A percentile compares a stretch with the other conserved stretches of the same genome.
Evolutionary conservation across 2,888 invertebrate genomes (phyloP).

Genomic region (Dermolepida albohirtum): DNA sequence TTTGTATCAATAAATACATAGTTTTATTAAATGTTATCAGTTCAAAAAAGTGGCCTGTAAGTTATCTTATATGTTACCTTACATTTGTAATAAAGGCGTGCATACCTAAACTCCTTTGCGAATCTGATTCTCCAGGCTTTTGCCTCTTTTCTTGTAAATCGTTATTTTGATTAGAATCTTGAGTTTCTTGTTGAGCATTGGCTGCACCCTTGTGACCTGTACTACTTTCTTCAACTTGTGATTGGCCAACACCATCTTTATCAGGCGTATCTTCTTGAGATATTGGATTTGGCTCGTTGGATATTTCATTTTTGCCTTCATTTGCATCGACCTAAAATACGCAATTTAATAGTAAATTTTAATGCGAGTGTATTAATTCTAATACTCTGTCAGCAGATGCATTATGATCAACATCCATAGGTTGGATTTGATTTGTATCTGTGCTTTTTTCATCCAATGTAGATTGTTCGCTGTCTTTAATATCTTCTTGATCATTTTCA

Average conservation of each 20-base stretch:
- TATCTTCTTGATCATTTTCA: constrained; percentile 46
- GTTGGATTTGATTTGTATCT: constrained; percentile 62
- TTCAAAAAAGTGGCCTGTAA: too few relatives aligned
- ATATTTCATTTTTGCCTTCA: constrained; percentile 56
- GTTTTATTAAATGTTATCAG: too few relatives aligned
- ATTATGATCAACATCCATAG: constrained; percentile 63
- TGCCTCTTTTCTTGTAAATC: constrained; percentile 68
- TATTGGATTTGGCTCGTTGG: constrained; percentile 64
- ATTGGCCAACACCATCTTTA: constrained; percentile 78
- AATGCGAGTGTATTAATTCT: not conserved
- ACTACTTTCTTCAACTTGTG: constrained; percentile 78
- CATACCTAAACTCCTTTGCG: constrained; percentile 75
- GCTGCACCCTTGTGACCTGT: constrained; percentile 75
- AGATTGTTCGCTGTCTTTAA: constrained; percentile 44
- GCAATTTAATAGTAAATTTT: constrained; percentile 35
- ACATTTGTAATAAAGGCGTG: constrained; percentile 49
- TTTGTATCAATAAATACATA: too few relatives aligned
- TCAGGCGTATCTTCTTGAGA: constrained; percentile 72
- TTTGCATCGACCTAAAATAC: constrained; percentile 65
- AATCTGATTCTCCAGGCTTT: constrained; percentile 81
- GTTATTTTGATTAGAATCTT: constrained; percentile 53
- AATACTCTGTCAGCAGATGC: constrained; percentile 66
- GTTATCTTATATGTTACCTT: too few relatives aligned
- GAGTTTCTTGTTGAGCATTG: constrained; percentile 60
- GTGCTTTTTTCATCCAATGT: constrained; percentile 60